phyloP scores from a whole-genome alignment of 1,140 invertebrate genomes.

The Cotesia typhae region DNA sequence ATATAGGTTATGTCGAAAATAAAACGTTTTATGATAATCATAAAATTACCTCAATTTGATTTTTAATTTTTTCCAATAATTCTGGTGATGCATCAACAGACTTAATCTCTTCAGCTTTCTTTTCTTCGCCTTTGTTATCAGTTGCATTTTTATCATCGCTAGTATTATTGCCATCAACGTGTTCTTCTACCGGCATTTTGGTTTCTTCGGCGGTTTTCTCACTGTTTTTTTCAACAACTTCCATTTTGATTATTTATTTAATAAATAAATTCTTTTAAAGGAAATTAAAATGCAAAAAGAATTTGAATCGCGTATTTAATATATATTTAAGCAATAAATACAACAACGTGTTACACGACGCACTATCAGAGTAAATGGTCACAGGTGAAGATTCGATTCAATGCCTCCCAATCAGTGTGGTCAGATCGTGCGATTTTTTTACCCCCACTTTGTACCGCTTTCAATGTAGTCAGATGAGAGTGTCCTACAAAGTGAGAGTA shows the following conservation, averaged over 20 bases:
- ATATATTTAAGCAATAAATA: no score
- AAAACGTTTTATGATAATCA: constrained; percentile 24
- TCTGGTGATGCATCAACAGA: constrained; percentile 43
- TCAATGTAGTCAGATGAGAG: no score
- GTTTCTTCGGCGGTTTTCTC: constrained; percentile 30
- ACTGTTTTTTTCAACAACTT: constrained; percentile 41
- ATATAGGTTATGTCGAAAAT: constrained; percentile 22
- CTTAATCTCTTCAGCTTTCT: constrained; percentile 28
- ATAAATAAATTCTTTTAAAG: no score
- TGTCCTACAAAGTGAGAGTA: no score
- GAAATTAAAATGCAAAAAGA: no score
- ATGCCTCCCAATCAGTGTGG: no score
- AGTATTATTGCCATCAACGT: constrained; percentile 33
- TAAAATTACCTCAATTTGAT: constrained; percentile 56
- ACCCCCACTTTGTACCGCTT: no score
- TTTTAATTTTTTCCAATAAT: constrained; percentile 52
- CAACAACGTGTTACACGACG: no score
- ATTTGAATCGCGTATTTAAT: no score
- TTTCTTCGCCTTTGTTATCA: constrained; percentile 9
- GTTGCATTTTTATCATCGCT: constrained; percentile 15
- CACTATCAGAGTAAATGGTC: no score
- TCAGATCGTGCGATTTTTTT: no score
- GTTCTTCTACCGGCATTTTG: constrained; percentile 31
- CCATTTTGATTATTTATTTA: constrained; percentile 39
- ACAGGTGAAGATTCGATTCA: no score